Base-by-base conservation (phyloP, 2,888 invertebrate genomes). In the Scrobipalpa costella region DNA sequence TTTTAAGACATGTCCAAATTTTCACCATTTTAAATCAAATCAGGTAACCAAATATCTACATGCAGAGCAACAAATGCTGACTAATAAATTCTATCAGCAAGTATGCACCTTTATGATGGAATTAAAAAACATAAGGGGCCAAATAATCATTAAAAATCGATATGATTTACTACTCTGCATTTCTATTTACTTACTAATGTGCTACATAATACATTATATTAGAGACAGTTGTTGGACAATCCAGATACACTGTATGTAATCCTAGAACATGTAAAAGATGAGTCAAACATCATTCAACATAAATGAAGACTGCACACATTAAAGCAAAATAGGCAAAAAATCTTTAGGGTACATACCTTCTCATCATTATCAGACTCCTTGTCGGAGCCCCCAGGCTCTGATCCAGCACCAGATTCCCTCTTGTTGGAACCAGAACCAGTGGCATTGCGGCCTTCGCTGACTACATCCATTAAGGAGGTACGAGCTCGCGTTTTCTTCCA, bases 401-500 rank as follows among this genome's bases (percentile, higher is more conserved):
- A 90, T 1, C 96, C 96, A 57, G 95, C 96, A 64, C 94, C 96
- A 72, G 97, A 97, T 68, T 96, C 95, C 27, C 85, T 77, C 64
- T 93, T 93, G 68, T 93, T 93, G 68, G 93, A 92, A 66, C 94
- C 94, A 67, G 94, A 93, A 63, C 92, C 90, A 27, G 94, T 93
- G 66, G 95, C 94, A 73, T 96, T 96, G 55, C 96, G 94, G 50
- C 94, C 94, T 73, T 95, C 95, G 73, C 96, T 95, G 21, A 96
- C 94, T 17, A 85, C 89, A 89, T 99, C 99, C 97, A 99, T 98
- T 44, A 98, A 92, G 76, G 98, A 98, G 63, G 96, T 97, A 65
- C 98, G 94, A 75, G 97, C 96, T 73, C 98, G 92, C 21, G 98
- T 97, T 85, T 99, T 99, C 86, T 99, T 99, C 99, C 99, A 99